A percentile compares a stretch with the other conserved stretches of the same genome.
These are phyloP conservation scores for Eilema caniola DNA, from an alignment of 2,888 invertebrate genomes.

Conservation along the genomic window DNA sequence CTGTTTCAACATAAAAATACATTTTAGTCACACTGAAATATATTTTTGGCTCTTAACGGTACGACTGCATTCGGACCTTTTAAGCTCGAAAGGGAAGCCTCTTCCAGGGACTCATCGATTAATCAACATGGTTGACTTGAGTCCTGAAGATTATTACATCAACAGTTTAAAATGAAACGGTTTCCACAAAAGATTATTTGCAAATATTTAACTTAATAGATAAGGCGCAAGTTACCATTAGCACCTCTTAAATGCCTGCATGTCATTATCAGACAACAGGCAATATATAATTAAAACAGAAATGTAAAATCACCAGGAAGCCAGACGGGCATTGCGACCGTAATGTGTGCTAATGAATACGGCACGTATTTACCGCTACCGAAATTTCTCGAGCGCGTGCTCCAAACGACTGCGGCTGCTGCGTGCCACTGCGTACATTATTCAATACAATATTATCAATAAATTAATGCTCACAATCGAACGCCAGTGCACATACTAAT, in stretches of 20 bases:
- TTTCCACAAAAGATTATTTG: background rate
- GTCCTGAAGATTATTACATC: no score
- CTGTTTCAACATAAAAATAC: no score
- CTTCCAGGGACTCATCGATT: no score
- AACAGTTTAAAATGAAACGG: background rate
- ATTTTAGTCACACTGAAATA: no score
- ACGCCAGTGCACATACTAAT: slow-evolving; percentile 82
- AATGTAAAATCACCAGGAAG: slow-evolving; percentile 46
- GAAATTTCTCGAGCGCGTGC: slow-evolving; percentile 72
- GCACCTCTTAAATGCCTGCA: slow-evolving; percentile 3
- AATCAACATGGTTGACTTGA: no score
- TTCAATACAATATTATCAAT: slow-evolving; percentile 82
- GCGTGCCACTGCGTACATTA: slow-evolving; percentile 73
- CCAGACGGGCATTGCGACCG: slow-evolving; percentile 38
- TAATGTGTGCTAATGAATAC: slow-evolving; percentile 56
- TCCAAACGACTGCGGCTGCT: slow-evolving; percentile 41
- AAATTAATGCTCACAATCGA: slow-evolving; percentile 84
- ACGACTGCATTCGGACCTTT: no score
- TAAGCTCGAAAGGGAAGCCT: no score
- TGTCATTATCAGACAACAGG: background rate
- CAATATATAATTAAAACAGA: slow-evolving; percentile 21
- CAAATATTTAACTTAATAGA: background rate
- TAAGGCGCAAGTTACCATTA: background rate
- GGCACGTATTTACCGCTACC: slow-evolving; percentile 53
- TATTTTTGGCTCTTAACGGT: background rate